phyloP scores from a whole-genome alignment of 2,113 vertebrate species.

The Dasypus novemcinctus region DNA sequence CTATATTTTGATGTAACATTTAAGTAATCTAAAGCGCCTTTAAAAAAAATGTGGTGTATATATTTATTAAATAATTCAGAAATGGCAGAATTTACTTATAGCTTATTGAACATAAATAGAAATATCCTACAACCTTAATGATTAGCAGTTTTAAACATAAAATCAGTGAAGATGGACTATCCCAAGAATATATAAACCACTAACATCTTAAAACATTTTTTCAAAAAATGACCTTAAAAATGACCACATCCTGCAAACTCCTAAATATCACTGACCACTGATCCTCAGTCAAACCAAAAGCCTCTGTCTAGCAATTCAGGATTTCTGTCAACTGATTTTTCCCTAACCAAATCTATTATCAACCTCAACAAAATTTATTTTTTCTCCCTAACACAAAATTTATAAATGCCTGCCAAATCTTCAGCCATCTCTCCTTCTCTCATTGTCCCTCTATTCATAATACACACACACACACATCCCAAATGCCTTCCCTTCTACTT shows the following conservation, averaged over 20 bases:
- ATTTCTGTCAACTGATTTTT: not conserved
- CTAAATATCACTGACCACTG: not conserved
- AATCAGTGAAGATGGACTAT: not conserved
- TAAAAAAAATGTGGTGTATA: no score
- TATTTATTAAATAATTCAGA: not conserved
- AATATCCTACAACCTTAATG: constrained; percentile 2
- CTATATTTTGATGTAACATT: no score
- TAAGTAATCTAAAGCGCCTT: no score
- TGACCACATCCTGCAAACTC: not conserved
- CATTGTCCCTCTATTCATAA: not conserved
- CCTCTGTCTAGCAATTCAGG: not conserved
- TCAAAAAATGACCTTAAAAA: not conserved
- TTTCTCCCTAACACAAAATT: constrained; percentile 11
- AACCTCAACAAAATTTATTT: not conserved
- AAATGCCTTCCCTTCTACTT: not conserved
- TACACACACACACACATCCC: not conserved
- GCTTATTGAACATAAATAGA: constrained; percentile 25
- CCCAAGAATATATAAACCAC: not conserved
- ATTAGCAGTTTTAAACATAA: not conserved
- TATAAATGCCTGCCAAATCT: not conserved
- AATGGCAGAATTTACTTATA: not conserved
- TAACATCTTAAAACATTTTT: not conserved
- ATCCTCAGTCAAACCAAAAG: not conserved
- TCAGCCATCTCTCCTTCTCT: not conserved
- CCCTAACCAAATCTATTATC: constrained; percentile 1